Base-by-base conservation (phyloP, 2,113 vertebrate genomes). In the Asarcornis scutulata region DNA sequence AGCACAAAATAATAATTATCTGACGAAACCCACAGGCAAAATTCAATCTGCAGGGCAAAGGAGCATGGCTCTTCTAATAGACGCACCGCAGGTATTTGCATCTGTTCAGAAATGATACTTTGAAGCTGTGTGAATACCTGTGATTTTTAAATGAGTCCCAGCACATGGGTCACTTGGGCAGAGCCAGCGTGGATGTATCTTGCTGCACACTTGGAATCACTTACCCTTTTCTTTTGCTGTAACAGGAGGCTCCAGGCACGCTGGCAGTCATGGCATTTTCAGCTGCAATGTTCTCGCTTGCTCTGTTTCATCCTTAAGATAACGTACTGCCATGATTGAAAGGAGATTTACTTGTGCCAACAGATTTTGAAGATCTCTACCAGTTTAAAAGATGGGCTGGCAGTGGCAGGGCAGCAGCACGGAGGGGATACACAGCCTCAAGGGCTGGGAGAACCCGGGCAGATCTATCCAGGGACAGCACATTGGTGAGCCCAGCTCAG, bases 221-320 rank as follows among this genome's bases (percentile, higher is more conserved):
- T 73, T 11, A 14, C 2, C 34, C 27, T 60, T 52, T 18, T 34
- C 60, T 52, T 13, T 9, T 3, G 62, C 58, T 13, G 58, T 14
- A 23, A 4, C 42, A 15, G 74, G 50, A 38, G 83, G 46, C 69
- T 80, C 13, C 31, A 7, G 69, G 34, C 38, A 3, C 0, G 62
- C 60, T 34, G n/a, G 11, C 69, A 55, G 50, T 0, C 46, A 3
- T 0, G 9, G 25, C 17, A 4, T 18, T 75, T 77, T 40, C 62
- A 55, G 46, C 84, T 36, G 83, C 0, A 5, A 59, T 38, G 5
- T 32, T 34, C 25, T 12, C 15, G 17, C 71, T 71, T 74, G 23
- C 42, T 88, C 27, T 25, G 3, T 50, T 38, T 72, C 36, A 50
- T 67, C 69, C 34, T 81, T n/a, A 26, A 50, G 11, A 34, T 44